These are phyloP conservation scores for Drosophila subsilvestris DNA, from an alignment of 2,888 invertebrate species.

Conservation along the genomic window DNA sequence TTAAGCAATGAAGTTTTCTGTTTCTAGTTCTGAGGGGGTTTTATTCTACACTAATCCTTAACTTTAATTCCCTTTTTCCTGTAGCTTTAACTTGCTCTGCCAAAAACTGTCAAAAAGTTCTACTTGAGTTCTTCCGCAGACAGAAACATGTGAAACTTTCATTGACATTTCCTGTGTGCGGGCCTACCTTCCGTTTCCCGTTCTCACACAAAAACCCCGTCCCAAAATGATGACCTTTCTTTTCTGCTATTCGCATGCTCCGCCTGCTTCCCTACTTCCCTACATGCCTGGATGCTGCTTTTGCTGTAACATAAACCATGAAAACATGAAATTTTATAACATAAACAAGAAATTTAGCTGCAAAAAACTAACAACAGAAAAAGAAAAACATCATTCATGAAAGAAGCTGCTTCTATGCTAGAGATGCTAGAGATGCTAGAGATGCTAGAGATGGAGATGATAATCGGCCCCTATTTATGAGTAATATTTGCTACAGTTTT, in stretches of 20 bases:
- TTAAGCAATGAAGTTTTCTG: too few relatives aligned
- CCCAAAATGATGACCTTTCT: not conserved
- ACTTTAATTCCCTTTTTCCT: not conserved
- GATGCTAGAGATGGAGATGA: too few relatives aligned
- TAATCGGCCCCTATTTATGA: too few relatives aligned
- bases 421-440: too few relatives aligned
- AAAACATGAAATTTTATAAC: constrained; percentile 20
- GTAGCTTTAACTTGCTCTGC: constrained; percentile 1
- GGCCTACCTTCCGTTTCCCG: constrained; percentile 8
- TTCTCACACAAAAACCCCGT: constrained; percentile 19
- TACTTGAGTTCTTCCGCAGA: not conserved
- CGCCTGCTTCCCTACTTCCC: not conserved
- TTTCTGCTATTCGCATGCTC: not conserved
- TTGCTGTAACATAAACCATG: constrained; percentile 13
- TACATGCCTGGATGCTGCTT: too few relatives aligned
- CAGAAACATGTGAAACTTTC: constrained; percentile 45
- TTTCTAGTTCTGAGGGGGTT: not conserved
- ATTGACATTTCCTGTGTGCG: constrained; percentile 64
- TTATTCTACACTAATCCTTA: not conserved
- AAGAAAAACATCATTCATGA: not conserved
- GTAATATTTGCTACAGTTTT: too few relatives aligned
- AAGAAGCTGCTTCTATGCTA: not conserved
- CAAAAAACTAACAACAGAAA: not conserved
- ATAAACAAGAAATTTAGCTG: not conserved
- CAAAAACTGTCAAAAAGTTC: constrained; percentile 2